Conservation (phyloP, 2,113 vertebrate genomes). For the Ranitomeya imitator region DNA sequence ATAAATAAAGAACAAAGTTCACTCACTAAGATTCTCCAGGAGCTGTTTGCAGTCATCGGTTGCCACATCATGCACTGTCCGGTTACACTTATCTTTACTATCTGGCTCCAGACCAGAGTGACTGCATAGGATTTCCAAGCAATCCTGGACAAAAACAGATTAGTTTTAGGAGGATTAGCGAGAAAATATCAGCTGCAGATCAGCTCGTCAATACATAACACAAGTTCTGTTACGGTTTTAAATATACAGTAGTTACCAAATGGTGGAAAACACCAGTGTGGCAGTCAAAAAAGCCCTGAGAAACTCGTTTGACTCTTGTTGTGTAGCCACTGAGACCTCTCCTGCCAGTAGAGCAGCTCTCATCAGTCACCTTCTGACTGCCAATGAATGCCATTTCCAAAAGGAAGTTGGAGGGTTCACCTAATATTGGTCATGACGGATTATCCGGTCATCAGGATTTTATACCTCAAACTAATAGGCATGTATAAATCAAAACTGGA, state of each 20-base stretch:
- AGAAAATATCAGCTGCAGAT: not conserved
- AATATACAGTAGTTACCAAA: not conserved
- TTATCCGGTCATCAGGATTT: too few relatives aligned
- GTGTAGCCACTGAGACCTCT: too few relatives aligned
- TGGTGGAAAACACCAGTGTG: not conserved
- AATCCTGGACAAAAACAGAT: conserved; percentile 75
- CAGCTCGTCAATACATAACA: not conserved
- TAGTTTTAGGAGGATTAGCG: conserved; percentile 14
- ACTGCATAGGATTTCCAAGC: conserved; percentile 90
- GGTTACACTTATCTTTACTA: conserved; percentile 85
- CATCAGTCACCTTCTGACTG: too few relatives aligned
- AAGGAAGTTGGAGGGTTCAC: too few relatives aligned
- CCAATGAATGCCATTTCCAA: too few relatives aligned
- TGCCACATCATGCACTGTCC: conserved; percentile 91
- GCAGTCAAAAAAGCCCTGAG: too few relatives aligned
- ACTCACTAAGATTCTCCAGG: conserved; percentile 93
- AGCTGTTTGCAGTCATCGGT: conserved; percentile 97
- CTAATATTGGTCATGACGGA: too few relatives aligned
- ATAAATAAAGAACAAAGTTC: conserved; percentile 32
- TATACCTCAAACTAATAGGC: too few relatives aligned
- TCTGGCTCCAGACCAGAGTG: conserved; percentile 88
- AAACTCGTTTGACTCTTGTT: too few relatives aligned
- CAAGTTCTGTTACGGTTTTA: not conserved
- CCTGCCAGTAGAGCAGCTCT: too few relatives aligned
- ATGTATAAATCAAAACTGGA: too few relatives aligned